Base-by-base conservation (phyloP, 2,113 vertebrate species). In the Alectura lathami region DNA sequence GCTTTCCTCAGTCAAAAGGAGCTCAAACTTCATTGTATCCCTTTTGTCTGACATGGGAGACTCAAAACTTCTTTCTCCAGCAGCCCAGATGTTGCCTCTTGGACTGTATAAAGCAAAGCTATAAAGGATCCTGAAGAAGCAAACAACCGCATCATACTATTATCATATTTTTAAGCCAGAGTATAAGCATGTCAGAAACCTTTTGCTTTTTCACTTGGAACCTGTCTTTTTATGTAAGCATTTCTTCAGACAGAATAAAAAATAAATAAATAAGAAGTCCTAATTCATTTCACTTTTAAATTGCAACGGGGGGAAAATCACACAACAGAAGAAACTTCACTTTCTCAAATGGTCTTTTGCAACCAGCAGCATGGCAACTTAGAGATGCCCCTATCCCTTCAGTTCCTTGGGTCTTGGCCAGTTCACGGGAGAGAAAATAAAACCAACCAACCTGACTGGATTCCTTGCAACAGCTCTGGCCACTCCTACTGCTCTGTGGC, bases 21-120 rank as follows among this genome's bases (percentile, higher is more conserved):
- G 34, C 54, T 67, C 43, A 60, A 75, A 93, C 22, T 59, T 82
- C 50, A 22, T 92, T 91, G 57, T 74, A 80, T 88, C 92, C 87
- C 77, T 95, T 88, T 96, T 66, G 84, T 84, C 59, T 60, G 78
- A 82, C 50, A 85, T 9, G 48, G 72, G 36, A 96, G 81, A 95
- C 62, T 22, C 6, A 78, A 83, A 84, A 64, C 50, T 79, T 88
- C 83, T 79, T 96, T 91, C 43, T 64, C 32, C 62, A n/a, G 85
- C 83, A 91, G 76, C 48, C 15, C 66, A 42, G 45, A 73, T 88
- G 63, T 45, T 66, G 54, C 13, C 38, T 21, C 48, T 94, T 92
- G 95, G 45, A 83, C 91, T 94, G 50, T 86, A 43, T 54, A 96
- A 96, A 86, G 89, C 67, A 91, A 92, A 87, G 60, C 50, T 64